phyloP scores from a whole-genome alignment of 2,797 vertebrate genomes.

The Chloroceryle inda region DNA sequence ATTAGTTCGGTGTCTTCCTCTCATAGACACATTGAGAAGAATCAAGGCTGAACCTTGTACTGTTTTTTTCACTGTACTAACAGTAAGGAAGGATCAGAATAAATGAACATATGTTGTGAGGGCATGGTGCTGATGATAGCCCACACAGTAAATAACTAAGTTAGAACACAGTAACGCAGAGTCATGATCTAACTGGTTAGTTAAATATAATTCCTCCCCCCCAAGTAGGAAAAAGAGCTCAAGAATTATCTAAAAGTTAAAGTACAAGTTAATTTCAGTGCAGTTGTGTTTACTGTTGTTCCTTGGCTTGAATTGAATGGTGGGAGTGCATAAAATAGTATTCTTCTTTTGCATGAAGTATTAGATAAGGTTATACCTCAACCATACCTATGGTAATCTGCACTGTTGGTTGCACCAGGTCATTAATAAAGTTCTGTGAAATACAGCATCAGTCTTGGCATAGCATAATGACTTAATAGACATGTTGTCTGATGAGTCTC shows the following conservation, averaged over 20 bases:
- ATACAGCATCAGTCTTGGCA: neutral
- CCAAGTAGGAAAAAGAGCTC: neutral
- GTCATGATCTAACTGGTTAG: neutral
- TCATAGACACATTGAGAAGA: neutral
- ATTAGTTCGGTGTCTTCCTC: constrained; percentile 39
- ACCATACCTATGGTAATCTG: neutral
- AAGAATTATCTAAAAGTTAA: neutral
- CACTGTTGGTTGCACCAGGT: neutral
- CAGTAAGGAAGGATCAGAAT: constrained; percentile 51
- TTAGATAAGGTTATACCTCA: neutral
- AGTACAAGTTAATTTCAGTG: neutral
- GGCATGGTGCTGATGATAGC: constrained; percentile 24
- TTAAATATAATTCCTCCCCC: neutral
- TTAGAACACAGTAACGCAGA: constrained; percentile 33
- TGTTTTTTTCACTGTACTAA: constrained; percentile 6
- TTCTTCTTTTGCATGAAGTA: neutral
- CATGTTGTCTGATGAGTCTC: neutral
- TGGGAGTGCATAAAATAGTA: neutral
- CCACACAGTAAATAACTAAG: neutral
- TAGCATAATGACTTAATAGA: neutral
- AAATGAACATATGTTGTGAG: constrained; percentile 43
- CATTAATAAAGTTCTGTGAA: neutral
- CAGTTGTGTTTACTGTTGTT: neutral
- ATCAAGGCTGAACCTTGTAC: constrained; percentile 17
- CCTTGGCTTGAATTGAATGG: neutral